These are phyloP conservation scores for Nomada lathburiana DNA, from an alignment of 2,888 invertebrate genomes.

Conservation along the genomic window DNA sequence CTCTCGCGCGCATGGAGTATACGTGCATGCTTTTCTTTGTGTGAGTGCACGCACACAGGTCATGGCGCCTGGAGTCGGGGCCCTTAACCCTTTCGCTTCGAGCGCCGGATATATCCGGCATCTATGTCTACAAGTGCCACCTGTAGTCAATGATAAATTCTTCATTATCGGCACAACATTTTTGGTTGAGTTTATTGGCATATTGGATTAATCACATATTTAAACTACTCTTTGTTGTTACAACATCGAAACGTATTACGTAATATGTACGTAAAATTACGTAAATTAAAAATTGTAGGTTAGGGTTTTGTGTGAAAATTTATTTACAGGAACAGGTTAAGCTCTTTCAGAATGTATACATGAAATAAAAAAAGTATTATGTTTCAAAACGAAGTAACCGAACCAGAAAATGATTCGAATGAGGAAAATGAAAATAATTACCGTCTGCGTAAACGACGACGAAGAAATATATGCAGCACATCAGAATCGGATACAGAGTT, in stretches of 20 bases:
- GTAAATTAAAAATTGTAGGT: conserved; percentile 47
- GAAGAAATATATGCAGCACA: conserved; percentile 53
- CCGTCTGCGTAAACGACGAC: conserved; percentile 47
- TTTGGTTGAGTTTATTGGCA: conserved; percentile 42
- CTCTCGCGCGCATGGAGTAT: too few species aligned
- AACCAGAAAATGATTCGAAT: conserved; percentile 57
- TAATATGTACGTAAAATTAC: too few species aligned
- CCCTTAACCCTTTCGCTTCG: too few species aligned
- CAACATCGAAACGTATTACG: too few species aligned
- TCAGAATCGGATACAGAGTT: conserved; percentile 58
- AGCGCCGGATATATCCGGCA: background rate
- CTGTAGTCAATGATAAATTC: conserved; percentile 36
- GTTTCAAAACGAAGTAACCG: conserved; percentile 49
- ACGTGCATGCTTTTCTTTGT: too few species aligned
- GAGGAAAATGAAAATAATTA: conserved; percentile 60
- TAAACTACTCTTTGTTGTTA: too few species aligned
- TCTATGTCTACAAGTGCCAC: conserved; percentile 28
- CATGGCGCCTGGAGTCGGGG: too few species aligned
- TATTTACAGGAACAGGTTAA: too few species aligned
- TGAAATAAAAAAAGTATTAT: conserved; percentile 52
- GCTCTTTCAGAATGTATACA: conserved; percentile 54
- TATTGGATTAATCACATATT: conserved; percentile 43
- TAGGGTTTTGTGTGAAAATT: conserved; percentile 54
- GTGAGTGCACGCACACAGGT: too few species aligned
- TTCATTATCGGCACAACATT: conserved; percentile 43